Evolutionary conservation across 2,113 vertebrate genomes (phyloP), one percentile per base, ranked within the genome.

Genomic region (Trogon surrucura): DNA sequence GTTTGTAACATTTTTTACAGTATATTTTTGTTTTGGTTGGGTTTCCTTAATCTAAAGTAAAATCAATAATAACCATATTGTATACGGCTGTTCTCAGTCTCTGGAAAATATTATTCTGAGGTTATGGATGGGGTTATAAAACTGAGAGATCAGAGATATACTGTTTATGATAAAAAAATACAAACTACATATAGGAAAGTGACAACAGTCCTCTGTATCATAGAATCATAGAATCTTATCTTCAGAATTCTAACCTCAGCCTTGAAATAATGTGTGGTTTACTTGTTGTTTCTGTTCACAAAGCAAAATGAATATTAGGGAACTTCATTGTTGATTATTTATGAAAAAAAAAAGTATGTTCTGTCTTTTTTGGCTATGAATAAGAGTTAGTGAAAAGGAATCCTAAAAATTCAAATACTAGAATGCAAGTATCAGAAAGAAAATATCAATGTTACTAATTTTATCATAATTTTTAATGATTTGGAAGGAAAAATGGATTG

Each of bases 91-190:
- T 20, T 86, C 26, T 86, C 3, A 70, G 62, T 84, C 53, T 89
- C 92, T 96, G 90, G 77, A 95, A 96, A 94, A 88, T 89, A 91
- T 95, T 93, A 94, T 84, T 95, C 56, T 79, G 71, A 84, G 48
- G 82, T 83, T 86, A 83, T 88, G 34, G 67, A 92, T 93, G 48
- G 26, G 15, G 22, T n/a, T 90, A 77, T 86, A 92, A 95, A 94
- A 65, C 75, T 53, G 61, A 47, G 60, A 94, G 80, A 93, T 84
- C 82, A 86, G 60, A 92, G 79, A 90, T 96, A 78, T 29, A 88
- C 79, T 90, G 91, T 86, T 95, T 92, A 95, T 91, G 66, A 71
- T 83, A 83, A 93, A 90, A 93, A 95, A 90, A 85, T 48, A 88
- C 67, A 86, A 95, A 93, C 54, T 88, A 74, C 30, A 18, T 91